These are phyloP conservation scores for Leptogaster cylindrica DNA, from an alignment of 2,888 invertebrate genomes.

Conservation along the genomic window DNA sequence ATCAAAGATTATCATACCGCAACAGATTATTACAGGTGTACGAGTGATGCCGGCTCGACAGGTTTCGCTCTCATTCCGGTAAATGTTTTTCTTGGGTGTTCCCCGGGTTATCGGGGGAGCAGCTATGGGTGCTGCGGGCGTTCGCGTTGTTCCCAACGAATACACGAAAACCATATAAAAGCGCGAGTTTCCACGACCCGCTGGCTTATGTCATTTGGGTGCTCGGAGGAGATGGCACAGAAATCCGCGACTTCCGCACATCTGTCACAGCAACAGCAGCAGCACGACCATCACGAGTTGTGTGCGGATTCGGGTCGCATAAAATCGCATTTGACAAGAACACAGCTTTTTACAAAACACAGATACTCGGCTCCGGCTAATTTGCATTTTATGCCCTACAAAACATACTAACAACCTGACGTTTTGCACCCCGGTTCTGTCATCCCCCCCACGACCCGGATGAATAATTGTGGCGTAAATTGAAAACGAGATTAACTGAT, in stretches of 20 bases:
- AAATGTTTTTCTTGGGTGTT: too few relatives aligned
- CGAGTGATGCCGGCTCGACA: background rate
- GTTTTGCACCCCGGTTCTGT: background rate
- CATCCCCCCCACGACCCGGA: background rate
- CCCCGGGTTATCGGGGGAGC: too few relatives aligned
- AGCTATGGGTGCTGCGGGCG: background rate
- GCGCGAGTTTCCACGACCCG: too few relatives aligned
- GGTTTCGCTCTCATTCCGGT: background rate
- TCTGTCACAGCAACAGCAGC: too few relatives aligned
- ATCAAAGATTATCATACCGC: slow-evolving; percentile 8
- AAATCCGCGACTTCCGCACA: slow-evolving; percentile 11
- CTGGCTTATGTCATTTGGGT: background rate
- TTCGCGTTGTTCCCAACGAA: background rate
- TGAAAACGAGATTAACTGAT: slow-evolving; percentile 45
- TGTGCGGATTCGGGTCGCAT: slow-evolving; percentile 14
- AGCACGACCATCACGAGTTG: too few relatives aligned
- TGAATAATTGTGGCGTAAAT: slow-evolving; percentile 39
- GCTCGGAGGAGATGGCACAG: background rate
- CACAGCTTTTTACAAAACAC: background rate
- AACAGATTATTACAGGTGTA: slow-evolving; percentile 4
- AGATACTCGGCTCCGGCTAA: slow-evolving; percentile 12
- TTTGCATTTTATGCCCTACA: slow-evolving; percentile 38
- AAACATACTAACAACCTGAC: background rate
- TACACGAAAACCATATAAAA: slow-evolving; percentile 1
- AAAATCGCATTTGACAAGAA: slow-evolving; percentile 34